phyloP scores from a whole-genome alignment of 2,797 vertebrate genomes.

The Parotocinclus haroldoi region DNA sequence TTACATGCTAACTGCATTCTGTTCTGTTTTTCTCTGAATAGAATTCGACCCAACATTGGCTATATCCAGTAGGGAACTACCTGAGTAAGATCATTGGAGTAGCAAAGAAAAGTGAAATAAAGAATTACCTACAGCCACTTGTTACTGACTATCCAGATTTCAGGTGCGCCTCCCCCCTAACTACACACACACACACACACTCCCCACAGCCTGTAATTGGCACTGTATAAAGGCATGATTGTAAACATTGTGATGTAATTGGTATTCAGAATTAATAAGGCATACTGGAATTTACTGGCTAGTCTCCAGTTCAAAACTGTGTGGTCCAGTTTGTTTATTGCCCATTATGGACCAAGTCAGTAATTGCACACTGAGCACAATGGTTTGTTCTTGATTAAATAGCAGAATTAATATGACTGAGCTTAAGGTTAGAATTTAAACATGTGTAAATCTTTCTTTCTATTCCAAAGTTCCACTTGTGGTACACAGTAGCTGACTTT shows the following conservation, averaged over 20 bases:
- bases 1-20: neutral
- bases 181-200: no score
- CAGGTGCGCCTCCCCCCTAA: conserved; percentile 69
- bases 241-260: no score
- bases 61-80: conserved; percentile 64
- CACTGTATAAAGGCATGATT: no score
- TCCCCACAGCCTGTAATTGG: neutral
- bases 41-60: conserved; percentile 77
- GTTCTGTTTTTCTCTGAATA: conserved; percentile 48
- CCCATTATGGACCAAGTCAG: no score
- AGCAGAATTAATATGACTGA: neutral
- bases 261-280: no score
- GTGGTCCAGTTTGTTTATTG: no score
- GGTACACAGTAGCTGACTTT: neutral
- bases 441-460: no score
- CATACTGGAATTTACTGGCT: no score
- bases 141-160: conserved; percentile 79
- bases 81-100: conserved; percentile 75
- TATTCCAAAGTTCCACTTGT: no score
- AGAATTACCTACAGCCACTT: conserved; percentile 63
- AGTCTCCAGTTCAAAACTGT: no score
- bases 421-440: no score
- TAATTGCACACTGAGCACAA: no score
- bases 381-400: neutral
- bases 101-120: conserved; percentile 71